Percentiles rank a stretch among this genome's conserved stretches.
These are phyloP conservation scores for Philopotamus ludificatus DNA, from an alignment of 1,140 invertebrate species.

Conservation along the genomic window DNA sequence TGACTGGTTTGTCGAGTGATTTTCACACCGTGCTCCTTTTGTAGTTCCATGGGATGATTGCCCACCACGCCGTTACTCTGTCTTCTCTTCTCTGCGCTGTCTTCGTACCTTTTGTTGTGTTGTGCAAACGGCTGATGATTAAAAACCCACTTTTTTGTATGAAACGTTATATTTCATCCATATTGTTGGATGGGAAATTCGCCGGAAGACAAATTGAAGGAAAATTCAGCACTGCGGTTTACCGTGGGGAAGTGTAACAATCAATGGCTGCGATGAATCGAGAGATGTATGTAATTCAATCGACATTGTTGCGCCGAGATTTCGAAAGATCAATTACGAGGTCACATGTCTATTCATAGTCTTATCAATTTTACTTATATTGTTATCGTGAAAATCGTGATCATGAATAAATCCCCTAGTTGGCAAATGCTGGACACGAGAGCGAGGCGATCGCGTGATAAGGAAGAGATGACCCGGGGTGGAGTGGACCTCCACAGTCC, in stretches of 20 bases:
- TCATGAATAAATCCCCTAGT: not conserved
- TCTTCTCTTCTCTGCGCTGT: not conserved
- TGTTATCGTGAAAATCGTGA: not conserved
- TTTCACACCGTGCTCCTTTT: not conserved
- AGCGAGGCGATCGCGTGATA: constrained; percentile 15
- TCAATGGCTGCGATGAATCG: too few species aligned
- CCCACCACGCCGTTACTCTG: not conserved
- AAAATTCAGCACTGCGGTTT: not conserved
- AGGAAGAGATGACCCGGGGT: not conserved
- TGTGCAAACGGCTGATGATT: not conserved
- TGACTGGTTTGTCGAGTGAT: not conserved
- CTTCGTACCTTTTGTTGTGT: not conserved
- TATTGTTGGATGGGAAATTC: not conserved
- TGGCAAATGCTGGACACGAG: not conserved
- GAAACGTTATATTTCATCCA: not conserved
- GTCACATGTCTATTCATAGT: too few species aligned
- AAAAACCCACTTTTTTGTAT: not conserved
- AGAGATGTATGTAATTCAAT: not conserved
- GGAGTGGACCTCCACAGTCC: not conserved
- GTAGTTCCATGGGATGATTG: not conserved
- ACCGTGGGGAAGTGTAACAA: not conserved
- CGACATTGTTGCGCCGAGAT: not conserved
- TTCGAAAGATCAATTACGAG: too few species aligned
- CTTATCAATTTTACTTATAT: too few species aligned
- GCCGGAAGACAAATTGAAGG: not conserved